A percentile compares a stretch with the other conserved stretches of the same genome.
Conservation (phyloP, 2,113 vertebrate species). For the Pyrgilauda ruficollis region DNA sequence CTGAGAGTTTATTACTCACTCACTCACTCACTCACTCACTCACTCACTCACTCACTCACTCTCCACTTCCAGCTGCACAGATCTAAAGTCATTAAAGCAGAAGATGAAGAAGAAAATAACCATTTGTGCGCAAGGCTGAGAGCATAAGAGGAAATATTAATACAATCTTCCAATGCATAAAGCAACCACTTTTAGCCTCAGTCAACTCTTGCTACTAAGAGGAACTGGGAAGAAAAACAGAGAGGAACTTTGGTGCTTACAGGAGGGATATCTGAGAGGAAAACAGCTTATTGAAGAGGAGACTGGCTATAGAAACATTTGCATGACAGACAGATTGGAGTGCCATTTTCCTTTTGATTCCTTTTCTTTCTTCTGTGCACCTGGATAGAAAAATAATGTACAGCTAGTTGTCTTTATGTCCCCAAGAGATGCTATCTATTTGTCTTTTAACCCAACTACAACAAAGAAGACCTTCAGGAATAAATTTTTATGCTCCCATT, state of each 20-base stretch:
- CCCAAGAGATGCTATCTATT: background rate
- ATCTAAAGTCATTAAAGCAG: background rate
- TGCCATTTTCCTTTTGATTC: background rate
- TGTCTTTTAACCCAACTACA: background rate
- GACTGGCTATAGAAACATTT: background rate
- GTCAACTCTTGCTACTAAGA: background rate
- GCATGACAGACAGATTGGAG: background rate
- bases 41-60: background rate
- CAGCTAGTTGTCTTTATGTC: background rate
- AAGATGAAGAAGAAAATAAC: background rate
- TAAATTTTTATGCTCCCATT: background rate
- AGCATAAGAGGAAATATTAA: background rate
- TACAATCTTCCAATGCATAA: background rate
- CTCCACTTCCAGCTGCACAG: background rate
- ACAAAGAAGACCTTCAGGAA: background rate
- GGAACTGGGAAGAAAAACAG: background rate
- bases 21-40: background rate
- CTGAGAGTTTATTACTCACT: background rate
- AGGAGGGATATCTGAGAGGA: background rate
- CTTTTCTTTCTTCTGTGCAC: background rate
- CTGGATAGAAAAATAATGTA: background rate
- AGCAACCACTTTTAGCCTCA: background rate
- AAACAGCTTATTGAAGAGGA: background rate
- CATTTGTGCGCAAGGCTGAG: background rate
- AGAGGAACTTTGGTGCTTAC: background rate